Conservation (phyloP, 1,140 invertebrate species). For the Platorchestia sp. region DNA sequence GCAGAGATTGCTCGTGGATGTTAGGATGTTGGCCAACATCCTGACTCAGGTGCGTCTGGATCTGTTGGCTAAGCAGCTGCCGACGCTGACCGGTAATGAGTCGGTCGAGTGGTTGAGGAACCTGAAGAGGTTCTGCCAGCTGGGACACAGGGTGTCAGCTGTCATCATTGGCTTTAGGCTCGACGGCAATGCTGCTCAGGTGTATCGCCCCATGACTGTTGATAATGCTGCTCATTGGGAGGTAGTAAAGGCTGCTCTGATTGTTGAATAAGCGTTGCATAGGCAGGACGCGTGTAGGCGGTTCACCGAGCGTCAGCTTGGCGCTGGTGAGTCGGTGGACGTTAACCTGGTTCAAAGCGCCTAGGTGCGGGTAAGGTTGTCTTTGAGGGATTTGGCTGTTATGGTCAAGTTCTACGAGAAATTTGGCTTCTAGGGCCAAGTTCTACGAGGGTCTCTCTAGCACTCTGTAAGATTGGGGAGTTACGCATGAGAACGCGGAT, state of each 20-base stretch:
- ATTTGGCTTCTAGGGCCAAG: background rate
- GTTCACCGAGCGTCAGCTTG: background rate
- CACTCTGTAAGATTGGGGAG: background rate
- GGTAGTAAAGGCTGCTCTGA: background rate
- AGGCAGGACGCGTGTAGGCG: background rate
- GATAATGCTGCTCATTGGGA: background rate
- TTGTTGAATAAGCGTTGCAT: background rate
- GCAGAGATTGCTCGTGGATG: background rate
- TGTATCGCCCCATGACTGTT: background rate
- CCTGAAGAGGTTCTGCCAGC: background rate
- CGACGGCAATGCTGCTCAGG: background rate
- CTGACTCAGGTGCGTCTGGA: conserved; percentile 5
- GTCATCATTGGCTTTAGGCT: background rate
- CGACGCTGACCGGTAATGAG: background rate
- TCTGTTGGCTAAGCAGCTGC: too few species aligned
- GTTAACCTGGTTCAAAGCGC: background rate
- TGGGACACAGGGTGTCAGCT: background rate
- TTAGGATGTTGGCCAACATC: too few species aligned
- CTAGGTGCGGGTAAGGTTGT: background rate
- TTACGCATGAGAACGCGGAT: background rate
- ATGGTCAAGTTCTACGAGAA: too few species aligned
- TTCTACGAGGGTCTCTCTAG: conserved; percentile 17
- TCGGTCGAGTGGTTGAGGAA: background rate
- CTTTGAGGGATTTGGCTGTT: background rate
- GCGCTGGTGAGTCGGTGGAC: background rate